Percentiles rank a stretch among this genome's conserved stretches.
phyloP scores from a whole-genome alignment of 1,140 invertebrate genomes.

The Cydia amplana region DNA sequence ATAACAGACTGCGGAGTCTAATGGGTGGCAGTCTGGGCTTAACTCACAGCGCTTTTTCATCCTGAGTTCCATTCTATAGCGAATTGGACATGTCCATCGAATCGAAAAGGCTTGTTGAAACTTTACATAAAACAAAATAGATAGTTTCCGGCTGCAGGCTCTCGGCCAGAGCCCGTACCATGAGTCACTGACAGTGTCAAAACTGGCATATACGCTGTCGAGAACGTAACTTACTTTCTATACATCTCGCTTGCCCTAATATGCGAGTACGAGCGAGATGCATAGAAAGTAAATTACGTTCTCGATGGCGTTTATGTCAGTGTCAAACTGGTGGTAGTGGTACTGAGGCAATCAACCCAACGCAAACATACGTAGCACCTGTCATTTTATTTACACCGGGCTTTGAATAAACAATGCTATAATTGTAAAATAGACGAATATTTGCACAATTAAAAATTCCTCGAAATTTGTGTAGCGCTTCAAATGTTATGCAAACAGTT shows the following conservation, averaged over 20 bases:
- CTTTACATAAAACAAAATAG: constrained; percentile 69
- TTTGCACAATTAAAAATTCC: constrained; percentile 40
- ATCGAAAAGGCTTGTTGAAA: constrained; percentile 71
- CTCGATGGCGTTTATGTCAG: too few relatives aligned
- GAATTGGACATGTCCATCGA: constrained; percentile 68
- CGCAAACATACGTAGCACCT: constrained; percentile 51
- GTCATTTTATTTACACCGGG: constrained; percentile 47
- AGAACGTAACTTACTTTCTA: too few relatives aligned
- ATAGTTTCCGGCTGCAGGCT: constrained; percentile 40
- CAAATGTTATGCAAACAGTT: not conserved
- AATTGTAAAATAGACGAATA: constrained; percentile 43
- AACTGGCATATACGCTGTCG: too few relatives aligned
- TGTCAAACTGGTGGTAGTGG: too few relatives aligned
- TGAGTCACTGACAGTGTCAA: too few relatives aligned
- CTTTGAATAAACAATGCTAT: constrained; percentile 50
- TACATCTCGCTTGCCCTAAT: too few relatives aligned
- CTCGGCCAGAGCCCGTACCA: too few relatives aligned
- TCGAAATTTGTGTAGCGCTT: constrained; percentile 2
- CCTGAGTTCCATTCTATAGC: constrained; percentile 61
- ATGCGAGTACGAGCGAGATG: too few relatives aligned
- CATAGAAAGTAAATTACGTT: too few relatives aligned
- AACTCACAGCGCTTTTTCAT: constrained; percentile 65
- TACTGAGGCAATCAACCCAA: constrained; percentile 67
- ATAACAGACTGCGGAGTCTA: not conserved
- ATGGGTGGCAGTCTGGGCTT: not conserved